Base-by-base conservation (phyloP, 2,797 vertebrate genomes). In the Melopsittacus undulatus region DNA sequence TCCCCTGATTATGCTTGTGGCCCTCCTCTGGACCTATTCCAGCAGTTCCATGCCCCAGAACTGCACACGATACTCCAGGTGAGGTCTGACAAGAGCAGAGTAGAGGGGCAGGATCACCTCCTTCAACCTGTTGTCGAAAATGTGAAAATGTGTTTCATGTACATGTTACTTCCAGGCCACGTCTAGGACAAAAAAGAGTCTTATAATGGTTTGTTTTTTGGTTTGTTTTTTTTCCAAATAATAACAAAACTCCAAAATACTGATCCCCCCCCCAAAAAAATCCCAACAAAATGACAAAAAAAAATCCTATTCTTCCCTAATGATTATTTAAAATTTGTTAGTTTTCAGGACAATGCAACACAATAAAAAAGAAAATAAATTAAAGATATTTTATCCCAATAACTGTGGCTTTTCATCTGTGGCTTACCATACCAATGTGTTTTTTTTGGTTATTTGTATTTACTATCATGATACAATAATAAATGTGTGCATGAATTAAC, bases 251-350 rank as follows among this genome's bases (percentile, higher is more conserved):
- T 77, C 10, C n/a, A 92, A 46, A 80, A 3, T 10, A 59, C 4
- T 46, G 29, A 22, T n/a, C n/a, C n/a, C n/a, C n/a, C n/a, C n/a
- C n/a, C n/a, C n/a, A 7, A 0, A 56, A 34, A 56, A 23, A 34
- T 23, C 1, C 9, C 27, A 67, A 74, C 1, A 19, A 43, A 83
- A 62, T 5, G 24, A 2, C 5, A 32, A 59, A 4, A 48, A 48
- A 36, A 54, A 29, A 7, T 11, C 2, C 32, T 36, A 4, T 46
- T 85, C 1, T 59, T 45, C 63, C 11, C 0, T 75, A 43, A 22
- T 40, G 10, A 5, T 30, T 69, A 17, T 20, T 88, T 78, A n/a
- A 69, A 56, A 40, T 30, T 34, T 5, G 11, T 38, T 73, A 22
- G 10, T 83, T 52, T 83, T 64, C 8, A 34, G 27, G 30, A 51